Evolutionary conservation across 2,888 invertebrate genomes (phyloP).

Genomic region (Alloplasta piceator): DNA sequence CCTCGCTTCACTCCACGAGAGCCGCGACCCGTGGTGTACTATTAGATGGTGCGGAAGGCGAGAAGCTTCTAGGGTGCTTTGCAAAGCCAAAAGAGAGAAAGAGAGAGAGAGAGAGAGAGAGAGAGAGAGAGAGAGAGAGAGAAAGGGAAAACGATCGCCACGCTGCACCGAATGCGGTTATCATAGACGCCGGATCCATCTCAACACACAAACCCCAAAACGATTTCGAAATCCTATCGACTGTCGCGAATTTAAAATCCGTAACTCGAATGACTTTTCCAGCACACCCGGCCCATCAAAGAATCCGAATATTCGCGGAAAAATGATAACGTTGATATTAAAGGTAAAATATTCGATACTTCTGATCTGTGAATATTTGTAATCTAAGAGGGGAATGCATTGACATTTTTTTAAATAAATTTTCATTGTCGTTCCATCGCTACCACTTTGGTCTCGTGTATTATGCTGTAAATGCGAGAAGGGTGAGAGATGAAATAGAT

Average conservation of each 20-base stretch:
- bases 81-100: neutral
- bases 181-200: constrained; percentile 64
- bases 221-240: constrained; percentile 73
- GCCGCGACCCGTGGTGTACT: constrained; percentile 74
- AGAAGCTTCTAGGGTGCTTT: constrained; percentile 55
- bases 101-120: neutral
- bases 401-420: neutral
- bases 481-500: constrained; percentile 27
- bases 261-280: constrained; percentile 55
- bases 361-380: no score
- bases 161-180: constrained; percentile 69
- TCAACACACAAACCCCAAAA: constrained; percentile 58
- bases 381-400: neutral
- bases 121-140: neutral
- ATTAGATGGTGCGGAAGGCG: constrained; percentile 79
- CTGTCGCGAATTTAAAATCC: constrained; percentile 73
- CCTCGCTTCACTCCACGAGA: constrained; percentile 54
- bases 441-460: neutral
- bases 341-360: neutral
- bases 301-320: neutral
- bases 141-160: constrained; percentile 19
- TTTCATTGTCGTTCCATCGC: neutral
- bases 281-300: constrained; percentile 14
- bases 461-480: constrained; percentile 19
- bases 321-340: neutral